These are phyloP conservation scores for Leptinotarsa peninsularis DNA, from an alignment of 2,888 invertebrate genomes.

Conservation along the genomic window DNA sequence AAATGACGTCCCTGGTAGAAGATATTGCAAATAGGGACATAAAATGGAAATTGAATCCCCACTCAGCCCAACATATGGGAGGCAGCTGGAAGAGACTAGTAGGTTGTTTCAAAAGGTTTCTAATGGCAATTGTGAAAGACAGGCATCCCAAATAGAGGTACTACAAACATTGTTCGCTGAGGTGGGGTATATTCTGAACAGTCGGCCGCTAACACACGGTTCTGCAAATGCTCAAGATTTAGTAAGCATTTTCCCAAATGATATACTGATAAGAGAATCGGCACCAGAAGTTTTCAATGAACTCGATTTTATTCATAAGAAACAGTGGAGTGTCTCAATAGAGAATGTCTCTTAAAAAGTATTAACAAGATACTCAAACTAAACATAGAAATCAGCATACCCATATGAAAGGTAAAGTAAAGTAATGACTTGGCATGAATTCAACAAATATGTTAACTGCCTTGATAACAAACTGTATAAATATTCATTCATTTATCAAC, in stretches of 20 bases:
- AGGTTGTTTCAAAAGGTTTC: background rate
- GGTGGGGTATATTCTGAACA: background rate
- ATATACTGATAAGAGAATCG: background rate
- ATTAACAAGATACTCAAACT: background rate
- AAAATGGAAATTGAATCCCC: constrained; percentile 3
- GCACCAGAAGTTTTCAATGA: background rate
- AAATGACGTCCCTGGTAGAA: background rate
- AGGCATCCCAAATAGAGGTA: background rate
- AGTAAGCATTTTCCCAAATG: background rate
- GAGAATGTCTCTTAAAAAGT: background rate
- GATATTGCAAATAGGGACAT: constrained; percentile 1
- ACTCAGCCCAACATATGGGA: constrained; percentile 3
- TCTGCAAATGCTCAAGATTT: background rate
- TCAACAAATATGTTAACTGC: too few species aligned
- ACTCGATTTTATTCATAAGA: too few species aligned
- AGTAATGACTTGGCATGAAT: too few species aligned
- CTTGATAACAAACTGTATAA: too few species aligned
- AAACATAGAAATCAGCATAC: too few species aligned
- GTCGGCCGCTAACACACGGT: background rate
- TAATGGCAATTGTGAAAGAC: background rate
- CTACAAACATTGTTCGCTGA: background rate
- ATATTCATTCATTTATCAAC: too few species aligned
- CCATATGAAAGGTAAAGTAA: too few species aligned
- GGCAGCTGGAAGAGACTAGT: constrained; percentile 3
- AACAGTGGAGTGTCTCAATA: too few species aligned